Conservation (phyloP, 2,888 invertebrate species). For the Tethea ocularis region DNA sequence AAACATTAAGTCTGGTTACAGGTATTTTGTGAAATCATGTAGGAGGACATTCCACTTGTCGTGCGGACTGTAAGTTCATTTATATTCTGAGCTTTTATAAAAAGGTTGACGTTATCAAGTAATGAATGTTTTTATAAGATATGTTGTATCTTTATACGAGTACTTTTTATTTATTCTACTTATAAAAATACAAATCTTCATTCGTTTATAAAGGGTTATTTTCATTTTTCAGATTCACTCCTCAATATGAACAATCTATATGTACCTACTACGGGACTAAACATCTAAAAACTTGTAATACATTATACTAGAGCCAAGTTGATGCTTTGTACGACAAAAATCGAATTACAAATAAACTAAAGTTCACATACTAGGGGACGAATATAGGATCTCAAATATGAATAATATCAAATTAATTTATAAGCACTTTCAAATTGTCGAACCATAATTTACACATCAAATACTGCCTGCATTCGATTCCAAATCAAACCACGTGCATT, state of each 20-base stretch:
- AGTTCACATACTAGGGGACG: too few species aligned
- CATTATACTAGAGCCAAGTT: too few species aligned
- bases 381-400: too few species aligned
- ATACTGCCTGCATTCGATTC: neutral
- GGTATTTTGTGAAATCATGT: constrained; percentile 17
- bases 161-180: too few species aligned
- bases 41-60: constrained; percentile 15
- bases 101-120: constrained; percentile 17
- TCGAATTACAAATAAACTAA: too few species aligned
- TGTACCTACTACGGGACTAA: too few species aligned
- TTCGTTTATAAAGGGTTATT: too few species aligned
- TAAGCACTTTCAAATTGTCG: neutral
- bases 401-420: neutral
- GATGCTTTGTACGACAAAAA: too few species aligned
- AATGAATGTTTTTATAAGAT: constrained; percentile 1
- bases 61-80: neutral
- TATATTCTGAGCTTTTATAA: neutral
- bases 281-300: too few species aligned
- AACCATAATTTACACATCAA: neutral
- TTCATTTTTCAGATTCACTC: too few species aligned
- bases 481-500: neutral
- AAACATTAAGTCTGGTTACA: constrained; percentile 50
- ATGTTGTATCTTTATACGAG: neutral
- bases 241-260: too few species aligned
- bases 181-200: too few species aligned